These are phyloP conservation scores for Drosophila putrida DNA, from an alignment of 2,888 invertebrate species.

Conservation along the genomic window DNA sequence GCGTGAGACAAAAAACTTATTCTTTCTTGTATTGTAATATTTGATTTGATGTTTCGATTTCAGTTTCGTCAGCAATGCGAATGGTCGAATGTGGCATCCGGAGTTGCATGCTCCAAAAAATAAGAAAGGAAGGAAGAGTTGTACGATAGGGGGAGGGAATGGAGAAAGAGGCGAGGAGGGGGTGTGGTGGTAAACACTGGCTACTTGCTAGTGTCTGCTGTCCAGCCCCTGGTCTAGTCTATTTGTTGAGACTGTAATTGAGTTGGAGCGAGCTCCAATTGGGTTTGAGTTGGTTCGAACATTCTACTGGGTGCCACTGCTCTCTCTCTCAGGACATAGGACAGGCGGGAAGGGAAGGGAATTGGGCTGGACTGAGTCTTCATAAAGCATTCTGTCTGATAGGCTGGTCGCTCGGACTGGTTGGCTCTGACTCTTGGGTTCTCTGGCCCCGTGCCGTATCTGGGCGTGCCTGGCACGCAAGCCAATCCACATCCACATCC, in stretches of 20 bases:
- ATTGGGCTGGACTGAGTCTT: slow-evolving; percentile 35
- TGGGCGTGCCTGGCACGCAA: slow-evolving; percentile 81
- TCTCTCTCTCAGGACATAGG: not conserved
- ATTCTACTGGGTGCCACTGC: not conserved
- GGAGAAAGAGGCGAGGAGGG: not conserved
- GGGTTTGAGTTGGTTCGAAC: not conserved
- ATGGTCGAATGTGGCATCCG: slow-evolving; percentile 40
- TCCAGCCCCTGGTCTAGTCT: slow-evolving; percentile 13
- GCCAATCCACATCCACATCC: slow-evolving; percentile 40
- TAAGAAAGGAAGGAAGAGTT: not conserved
- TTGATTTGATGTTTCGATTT: slow-evolving; percentile 36
- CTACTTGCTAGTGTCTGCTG: slow-evolving; percentile 2
- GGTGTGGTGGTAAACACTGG: not conserved
- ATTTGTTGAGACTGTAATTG: slow-evolving; percentile 6
- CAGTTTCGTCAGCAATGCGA: slow-evolving; percentile 47
- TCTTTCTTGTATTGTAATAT: slow-evolving; percentile 6
- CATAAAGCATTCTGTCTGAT: slow-evolving; percentile 58
- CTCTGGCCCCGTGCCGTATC: slow-evolving; percentile 59
- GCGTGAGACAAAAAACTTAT: not conserved
- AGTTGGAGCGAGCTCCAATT: not conserved
- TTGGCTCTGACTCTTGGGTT: slow-evolving; percentile 45
- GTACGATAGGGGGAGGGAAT: not conserved
- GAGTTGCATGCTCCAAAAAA: slow-evolving; percentile 2
- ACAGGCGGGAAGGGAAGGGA: not conserved
- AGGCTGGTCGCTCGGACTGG: slow-evolving; percentile 69